These are phyloP conservation scores for Misgurnus anguillicaudatus DNA, from an alignment of 2,113 vertebrate species.

Conservation along the genomic window DNA sequence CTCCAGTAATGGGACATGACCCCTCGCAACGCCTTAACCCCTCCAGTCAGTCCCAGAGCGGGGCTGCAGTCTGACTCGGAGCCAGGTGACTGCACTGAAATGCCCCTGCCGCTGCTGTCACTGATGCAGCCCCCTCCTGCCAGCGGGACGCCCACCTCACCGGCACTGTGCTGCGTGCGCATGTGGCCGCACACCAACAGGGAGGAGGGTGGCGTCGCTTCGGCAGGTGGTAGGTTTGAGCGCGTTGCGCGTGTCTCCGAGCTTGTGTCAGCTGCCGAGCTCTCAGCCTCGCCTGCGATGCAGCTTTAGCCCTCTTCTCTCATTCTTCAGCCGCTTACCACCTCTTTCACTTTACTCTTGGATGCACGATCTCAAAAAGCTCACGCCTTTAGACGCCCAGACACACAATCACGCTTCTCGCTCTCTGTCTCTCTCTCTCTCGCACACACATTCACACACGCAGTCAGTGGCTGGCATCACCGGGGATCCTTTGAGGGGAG, in stretches of 20 bases:
- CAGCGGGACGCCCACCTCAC: slow-evolving; percentile 74
- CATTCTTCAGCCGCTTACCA: slow-evolving; percentile 44
- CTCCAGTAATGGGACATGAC: slow-evolving; percentile 85
- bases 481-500: slow-evolving; percentile 72
- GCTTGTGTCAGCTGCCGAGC: slow-evolving; percentile 9
- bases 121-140: slow-evolving; percentile 76
- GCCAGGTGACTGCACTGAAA: slow-evolving; percentile 77
- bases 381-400: slow-evolving; percentile 32
- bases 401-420: slow-evolving; percentile 45
- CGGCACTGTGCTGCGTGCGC: slow-evolving; percentile 77
- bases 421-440: slow-evolving; percentile 32
- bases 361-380: slow-evolving; percentile 29
- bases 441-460: slow-evolving; percentile 45
- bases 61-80: slow-evolving; percentile 83
- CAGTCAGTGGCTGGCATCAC: slow-evolving; percentile 74
- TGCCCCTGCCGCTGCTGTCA: slow-evolving; percentile 63
- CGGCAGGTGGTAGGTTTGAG: slow-evolving; percentile 56
- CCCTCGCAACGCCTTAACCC: slow-evolving; percentile 77
- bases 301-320: slow-evolving; percentile 25
- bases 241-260: slow-evolving; percentile 56
- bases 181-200: slow-evolving; percentile 58
- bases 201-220: slow-evolving; percentile 56
- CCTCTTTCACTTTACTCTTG: slow-evolving; percentile 46
- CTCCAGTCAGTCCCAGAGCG: slow-evolving; percentile 75
- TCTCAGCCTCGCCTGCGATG: slow-evolving; percentile 43